phyloP scores from a whole-genome alignment of 2,113 vertebrate species.

The Hoplias malabaricus region DNA sequence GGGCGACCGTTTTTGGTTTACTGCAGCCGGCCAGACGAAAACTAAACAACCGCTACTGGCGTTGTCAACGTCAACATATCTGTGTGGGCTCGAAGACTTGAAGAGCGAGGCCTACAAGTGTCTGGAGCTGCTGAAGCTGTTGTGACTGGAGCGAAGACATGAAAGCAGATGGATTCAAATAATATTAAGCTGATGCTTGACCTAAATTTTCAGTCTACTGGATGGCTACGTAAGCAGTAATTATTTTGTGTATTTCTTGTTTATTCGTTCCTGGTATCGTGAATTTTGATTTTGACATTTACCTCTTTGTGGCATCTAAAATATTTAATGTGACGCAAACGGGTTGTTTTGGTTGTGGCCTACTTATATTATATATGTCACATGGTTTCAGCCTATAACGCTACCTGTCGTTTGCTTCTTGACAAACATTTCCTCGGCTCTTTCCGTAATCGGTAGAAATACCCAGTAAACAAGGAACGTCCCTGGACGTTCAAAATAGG shows the following conservation, averaged over 20 bases:
- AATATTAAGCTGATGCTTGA: neutral
- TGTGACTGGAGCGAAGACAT: neutral
- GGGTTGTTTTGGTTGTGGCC: no score
- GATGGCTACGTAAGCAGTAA: neutral
- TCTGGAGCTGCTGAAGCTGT: neutral
- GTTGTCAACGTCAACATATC: constrained; percentile 49
- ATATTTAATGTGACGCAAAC: no score
- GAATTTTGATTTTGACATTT: no score
- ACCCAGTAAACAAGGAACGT: no score
- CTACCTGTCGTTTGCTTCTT: no score
- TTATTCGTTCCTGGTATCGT: no score
- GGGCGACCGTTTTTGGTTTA: constrained; percentile 31
- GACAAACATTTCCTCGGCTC: no score
- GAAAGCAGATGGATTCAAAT: neutral
- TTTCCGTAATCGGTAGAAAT: no score
- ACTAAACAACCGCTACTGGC: constrained; percentile 36
- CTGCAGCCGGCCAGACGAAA: constrained; percentile 44
- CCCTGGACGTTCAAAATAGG: no score
- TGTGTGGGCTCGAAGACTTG: constrained; percentile 3
- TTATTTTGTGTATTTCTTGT: neutral
- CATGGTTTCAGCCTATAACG: no score
- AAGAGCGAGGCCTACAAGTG: neutral
- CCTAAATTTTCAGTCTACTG: neutral
- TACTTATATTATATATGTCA: no score
- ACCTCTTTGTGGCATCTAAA: no score